Evolutionary conservation across 2,888 invertebrate species (phyloP).

Genomic region (Formica aserva): DNA sequence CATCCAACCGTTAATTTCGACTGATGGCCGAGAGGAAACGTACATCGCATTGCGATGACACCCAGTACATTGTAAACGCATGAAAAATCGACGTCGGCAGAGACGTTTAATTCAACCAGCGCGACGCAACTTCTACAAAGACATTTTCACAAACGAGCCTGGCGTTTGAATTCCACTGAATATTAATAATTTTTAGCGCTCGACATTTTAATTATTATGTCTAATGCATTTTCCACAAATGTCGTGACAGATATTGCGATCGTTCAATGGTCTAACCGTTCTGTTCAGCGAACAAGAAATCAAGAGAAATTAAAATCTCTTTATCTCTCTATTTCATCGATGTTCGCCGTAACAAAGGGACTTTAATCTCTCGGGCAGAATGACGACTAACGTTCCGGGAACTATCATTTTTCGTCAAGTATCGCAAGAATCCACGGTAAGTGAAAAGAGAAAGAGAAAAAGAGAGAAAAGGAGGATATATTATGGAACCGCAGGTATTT

Average conservation of each 20-base stretch:
- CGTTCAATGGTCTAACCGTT: slow-evolving; percentile 15
- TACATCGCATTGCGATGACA: not conserved
- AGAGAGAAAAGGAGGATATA: not conserved
- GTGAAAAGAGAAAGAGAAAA: not conserved
- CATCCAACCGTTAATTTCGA: not conserved
- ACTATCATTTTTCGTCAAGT: slow-evolving; percentile 40
- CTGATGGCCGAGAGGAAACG: not conserved
- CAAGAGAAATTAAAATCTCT: slow-evolving; percentile 26
- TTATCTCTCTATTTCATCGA: not conserved
- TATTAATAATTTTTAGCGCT: slow-evolving; percentile 20
- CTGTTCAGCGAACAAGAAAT: not conserved
- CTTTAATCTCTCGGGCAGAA: slow-evolving; percentile 46
- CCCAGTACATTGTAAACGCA: not conserved
- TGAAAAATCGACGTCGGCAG: not conserved
- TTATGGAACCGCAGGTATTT: slow-evolving; percentile 17
- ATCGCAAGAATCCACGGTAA: not conserved
- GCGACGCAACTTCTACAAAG: not conserved
- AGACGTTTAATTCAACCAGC: not conserved
- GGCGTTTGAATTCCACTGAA: slow-evolving; percentile 16
- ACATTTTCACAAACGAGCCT: not conserved
- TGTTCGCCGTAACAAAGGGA: slow-evolving; percentile 28
- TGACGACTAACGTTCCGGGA: slow-evolving; percentile 6
- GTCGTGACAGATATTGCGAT: slow-evolving; percentile 35
- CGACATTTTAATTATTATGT: not conserved
- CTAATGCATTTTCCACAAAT: not conserved